Evolutionary conservation across 2,888 invertebrate species (phyloP).

Genomic region (Nomada hirtipes): DNA sequence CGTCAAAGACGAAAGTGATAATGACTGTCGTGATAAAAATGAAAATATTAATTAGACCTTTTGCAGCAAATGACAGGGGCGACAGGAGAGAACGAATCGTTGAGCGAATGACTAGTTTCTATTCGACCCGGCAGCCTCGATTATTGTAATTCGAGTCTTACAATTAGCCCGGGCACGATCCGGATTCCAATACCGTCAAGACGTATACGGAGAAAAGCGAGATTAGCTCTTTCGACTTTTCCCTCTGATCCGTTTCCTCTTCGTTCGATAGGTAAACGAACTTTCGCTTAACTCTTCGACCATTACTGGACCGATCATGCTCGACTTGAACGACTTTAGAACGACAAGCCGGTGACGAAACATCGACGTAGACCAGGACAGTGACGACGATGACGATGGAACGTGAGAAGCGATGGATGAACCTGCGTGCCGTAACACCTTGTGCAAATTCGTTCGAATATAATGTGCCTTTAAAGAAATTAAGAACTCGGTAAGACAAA

Average conservation of each 20-base stretch:
- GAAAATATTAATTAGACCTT: constrained; percentile 14
- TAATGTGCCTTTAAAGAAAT: constrained; percentile 76
- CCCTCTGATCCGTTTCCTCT: constrained; percentile 46
- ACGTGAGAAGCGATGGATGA: neutral
- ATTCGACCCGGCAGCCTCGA: constrained; percentile 37
- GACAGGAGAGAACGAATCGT: constrained; percentile 7
- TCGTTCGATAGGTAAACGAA: constrained; percentile 24
- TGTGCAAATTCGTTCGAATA: constrained; percentile 49
- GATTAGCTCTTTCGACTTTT: constrained; percentile 29
- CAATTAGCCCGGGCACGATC: constrained; percentile 1
- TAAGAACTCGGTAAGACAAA: constrained; percentile 28
- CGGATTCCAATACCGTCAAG: constrained; percentile 20
- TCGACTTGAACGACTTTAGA: no score
- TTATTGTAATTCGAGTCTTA: constrained; percentile 1
- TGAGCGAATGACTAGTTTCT: constrained; percentile 29
- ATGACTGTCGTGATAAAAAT: constrained; percentile 61
- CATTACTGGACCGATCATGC: constrained; percentile 12
- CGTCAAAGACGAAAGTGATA: constrained; percentile 61
- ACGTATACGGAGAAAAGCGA: constrained; percentile 7
- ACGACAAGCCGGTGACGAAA: neutral
- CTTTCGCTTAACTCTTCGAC: constrained; percentile 49
- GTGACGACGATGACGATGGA: constrained; percentile 29
- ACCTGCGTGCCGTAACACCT: neutral
- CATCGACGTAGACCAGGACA: constrained; percentile 16
- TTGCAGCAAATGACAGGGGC: constrained; percentile 2